These are phyloP conservation scores for Dermatemys mawii DNA, from an alignment of 2,113 vertebrate genomes.

Conservation along the genomic window DNA sequence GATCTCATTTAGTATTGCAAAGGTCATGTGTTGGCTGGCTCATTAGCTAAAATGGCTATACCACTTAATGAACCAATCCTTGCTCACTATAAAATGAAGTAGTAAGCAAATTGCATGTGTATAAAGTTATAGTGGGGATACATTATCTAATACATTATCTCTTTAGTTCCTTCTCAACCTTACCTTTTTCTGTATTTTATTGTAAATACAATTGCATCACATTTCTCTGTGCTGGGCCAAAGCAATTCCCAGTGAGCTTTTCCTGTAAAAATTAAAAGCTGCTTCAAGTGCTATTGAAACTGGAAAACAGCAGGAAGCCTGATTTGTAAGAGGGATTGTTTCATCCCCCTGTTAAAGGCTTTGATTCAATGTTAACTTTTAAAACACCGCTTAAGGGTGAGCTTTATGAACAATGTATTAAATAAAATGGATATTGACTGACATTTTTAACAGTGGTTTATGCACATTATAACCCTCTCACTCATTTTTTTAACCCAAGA, in stretches of 20 bases:
- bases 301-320: neutral
- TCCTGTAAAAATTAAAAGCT: constrained; percentile 7
- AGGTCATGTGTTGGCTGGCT: fast-evolving
- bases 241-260: neutral
- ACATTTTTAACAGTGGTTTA: neutral
- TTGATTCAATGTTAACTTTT: neutral
- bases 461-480: neutral
- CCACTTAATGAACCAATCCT: neutral
- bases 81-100: neutral
- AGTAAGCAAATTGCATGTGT: neutral
- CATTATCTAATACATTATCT: neutral
- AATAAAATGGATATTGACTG: neutral
- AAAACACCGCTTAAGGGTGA: neutral
- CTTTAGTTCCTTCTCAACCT: constrained; percentile 23
- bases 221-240: neutral
- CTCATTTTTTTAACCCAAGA: neutral
- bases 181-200: neutral
- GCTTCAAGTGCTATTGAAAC: neutral
- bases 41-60: neutral
- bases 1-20: neutral
- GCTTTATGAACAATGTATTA: neutral
- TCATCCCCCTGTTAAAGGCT: neutral
- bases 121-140: neutral
- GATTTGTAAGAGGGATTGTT: neutral
- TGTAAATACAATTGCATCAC: constrained; percentile 32